Base-by-base conservation (phyloP, 2,797 vertebrate species). In the Cuculus canorus region DNA sequence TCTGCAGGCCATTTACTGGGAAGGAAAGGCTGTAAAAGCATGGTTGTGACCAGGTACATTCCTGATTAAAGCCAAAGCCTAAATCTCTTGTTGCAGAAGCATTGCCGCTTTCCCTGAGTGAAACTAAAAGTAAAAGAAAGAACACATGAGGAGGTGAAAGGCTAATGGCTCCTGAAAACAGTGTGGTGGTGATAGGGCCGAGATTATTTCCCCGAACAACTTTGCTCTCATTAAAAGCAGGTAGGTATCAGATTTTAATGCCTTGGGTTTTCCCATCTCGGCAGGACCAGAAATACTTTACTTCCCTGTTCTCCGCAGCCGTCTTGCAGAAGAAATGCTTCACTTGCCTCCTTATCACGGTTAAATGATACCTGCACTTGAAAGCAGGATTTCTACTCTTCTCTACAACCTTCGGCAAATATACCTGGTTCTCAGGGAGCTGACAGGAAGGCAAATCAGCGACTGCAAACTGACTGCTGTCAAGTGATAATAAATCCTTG, bases 391-490 rank as follows among this genome's bases (percentile, higher is more conserved):
- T 94, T 90, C 86, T 83, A 79, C 72, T 86, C 66, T 76, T 92
- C 61, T 77, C 54, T 30, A 73, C 35, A 91, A 95, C 86, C 86
- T 78, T 54, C 82, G 93, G 94, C 93, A 97, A 96, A 97, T 84
- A 92, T 77, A 75, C 77, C 86, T 37, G 71, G 61, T 96, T 97
- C 93, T 96, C 96, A 96, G 94, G 94, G 92, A 95, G 83, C 87
- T 94, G 90, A 85, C 93, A 80, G 83, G 86, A 94, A 92, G 82
- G 91, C 84, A 96, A 96, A 96, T 95, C 92, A 84, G 96, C 92
- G 72, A 48, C 82, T 92, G 91, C 93, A 97, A 97, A 97, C 83
- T 95, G 96, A 96, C 96, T 97, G 92, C 75, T 80, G 90, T 77
- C 73, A 84, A 86, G 82, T 79, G 93, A 92, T 80, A 96, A 97